phyloP scores from a whole-genome alignment of 2,113 vertebrate genomes.

The Anhinga rufa region DNA sequence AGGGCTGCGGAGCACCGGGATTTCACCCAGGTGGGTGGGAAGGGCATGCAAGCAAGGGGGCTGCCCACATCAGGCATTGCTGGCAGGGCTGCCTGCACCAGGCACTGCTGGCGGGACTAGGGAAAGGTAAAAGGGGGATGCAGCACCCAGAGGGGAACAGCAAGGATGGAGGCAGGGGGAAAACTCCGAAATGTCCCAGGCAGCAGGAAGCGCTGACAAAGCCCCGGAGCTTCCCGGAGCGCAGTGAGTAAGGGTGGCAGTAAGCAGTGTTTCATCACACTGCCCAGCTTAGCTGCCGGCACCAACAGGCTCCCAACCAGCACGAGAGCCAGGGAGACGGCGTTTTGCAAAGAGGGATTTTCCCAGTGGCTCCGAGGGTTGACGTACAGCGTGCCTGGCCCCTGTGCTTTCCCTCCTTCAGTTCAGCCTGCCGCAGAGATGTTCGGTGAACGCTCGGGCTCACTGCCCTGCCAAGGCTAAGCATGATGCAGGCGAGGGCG shows the following conservation, averaged over 20 bases:
- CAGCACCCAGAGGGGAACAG: background rate
- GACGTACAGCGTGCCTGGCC: background rate
- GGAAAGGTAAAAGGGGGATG: background rate
- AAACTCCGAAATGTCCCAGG: background rate
- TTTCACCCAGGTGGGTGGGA: background rate
- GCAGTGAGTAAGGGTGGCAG: slow-evolving; percentile 23
- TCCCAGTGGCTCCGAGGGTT: background rate
- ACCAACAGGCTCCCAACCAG: background rate
- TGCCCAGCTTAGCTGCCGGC: background rate
- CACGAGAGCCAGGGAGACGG: background rate
- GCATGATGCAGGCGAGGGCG: background rate
- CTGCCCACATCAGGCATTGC: background rate
- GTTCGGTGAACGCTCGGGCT: fast-evolving
- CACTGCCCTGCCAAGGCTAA: background rate
- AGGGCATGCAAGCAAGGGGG: background rate
- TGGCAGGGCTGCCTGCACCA: background rate
- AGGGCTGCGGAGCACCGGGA: background rate
- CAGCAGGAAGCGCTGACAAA: slow-evolving; percentile 13
- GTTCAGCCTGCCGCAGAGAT: background rate
- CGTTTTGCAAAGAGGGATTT: background rate
- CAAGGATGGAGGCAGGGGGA: background rate
- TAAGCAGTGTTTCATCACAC: background rate
- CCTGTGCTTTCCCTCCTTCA: background rate
- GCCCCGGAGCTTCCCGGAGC: background rate
- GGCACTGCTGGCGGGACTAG: background rate